These are phyloP conservation scores for Yoshiicerus persimilis DNA, from an alignment of 1,140 invertebrate genomes.

Conservation along the genomic window DNA sequence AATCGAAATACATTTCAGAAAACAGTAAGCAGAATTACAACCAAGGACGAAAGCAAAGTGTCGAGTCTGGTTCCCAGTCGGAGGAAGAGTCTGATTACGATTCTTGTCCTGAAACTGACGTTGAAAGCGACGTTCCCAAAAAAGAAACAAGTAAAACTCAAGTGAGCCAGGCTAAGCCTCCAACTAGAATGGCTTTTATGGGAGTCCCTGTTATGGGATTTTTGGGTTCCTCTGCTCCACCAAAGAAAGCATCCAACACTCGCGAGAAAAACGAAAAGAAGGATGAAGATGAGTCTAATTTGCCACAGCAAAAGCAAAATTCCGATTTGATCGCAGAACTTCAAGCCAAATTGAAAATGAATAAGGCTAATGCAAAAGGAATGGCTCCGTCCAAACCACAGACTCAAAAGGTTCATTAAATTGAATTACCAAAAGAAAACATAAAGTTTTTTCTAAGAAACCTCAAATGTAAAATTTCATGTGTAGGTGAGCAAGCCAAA, in stretches of 20 bases:
- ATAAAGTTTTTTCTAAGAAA: background rate
- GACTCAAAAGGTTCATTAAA: background rate
- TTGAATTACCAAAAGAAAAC: background rate
- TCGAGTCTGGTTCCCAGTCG: background rate
- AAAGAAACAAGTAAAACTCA: background rate
- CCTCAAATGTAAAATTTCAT: background rate
- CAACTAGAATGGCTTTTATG: background rate
- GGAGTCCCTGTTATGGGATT: slow-evolving; percentile 39
- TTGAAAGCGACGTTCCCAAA: background rate
- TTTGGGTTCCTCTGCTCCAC: background rate
- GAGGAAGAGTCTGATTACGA: background rate
- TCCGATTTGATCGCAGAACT: slow-evolving; percentile 47
- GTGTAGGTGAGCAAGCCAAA: slow-evolving; percentile 44
- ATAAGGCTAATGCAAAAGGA: slow-evolving; percentile 22
- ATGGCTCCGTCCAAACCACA: background rate
- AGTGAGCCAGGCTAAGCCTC: background rate
- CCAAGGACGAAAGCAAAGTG: background rate
- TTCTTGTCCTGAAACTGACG: background rate
- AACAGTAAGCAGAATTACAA: background rate
- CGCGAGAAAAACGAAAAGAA: background rate
- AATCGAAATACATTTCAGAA: background rate
- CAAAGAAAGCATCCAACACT: background rate
- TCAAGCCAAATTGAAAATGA: slow-evolving; percentile 45
- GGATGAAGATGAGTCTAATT: slow-evolving; percentile 30
- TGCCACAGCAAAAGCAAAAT: slow-evolving; percentile 46